Conservation (phyloP, 2,797 vertebrate genomes). For the Microctenopoma steveboyesi region DNA sequence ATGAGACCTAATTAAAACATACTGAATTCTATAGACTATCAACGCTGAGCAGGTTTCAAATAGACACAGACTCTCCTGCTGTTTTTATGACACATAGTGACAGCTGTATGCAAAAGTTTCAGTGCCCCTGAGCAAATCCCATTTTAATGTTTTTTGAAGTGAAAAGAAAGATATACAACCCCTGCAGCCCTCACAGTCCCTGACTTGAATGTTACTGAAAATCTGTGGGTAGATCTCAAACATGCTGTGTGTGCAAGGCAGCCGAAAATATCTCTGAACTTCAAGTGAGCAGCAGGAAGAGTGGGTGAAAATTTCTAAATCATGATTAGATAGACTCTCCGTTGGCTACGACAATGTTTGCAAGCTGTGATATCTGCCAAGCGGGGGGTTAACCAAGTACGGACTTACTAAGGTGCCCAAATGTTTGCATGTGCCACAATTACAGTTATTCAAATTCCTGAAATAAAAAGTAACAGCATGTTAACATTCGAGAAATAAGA, state of each 20-base stretch:
- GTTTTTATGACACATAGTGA: not conserved
- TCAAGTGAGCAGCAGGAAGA: not conserved
- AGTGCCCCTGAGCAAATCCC: not conserved
- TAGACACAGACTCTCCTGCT: not conserved
- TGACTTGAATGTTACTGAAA: not conserved
- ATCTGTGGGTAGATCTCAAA: not conserved
- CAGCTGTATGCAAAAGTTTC: not conserved
- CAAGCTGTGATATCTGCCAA: not conserved
- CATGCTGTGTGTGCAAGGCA: not conserved
- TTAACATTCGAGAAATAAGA: not conserved
- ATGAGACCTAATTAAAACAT: not conserved
- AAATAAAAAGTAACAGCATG: not conserved
- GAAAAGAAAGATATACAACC: not conserved
- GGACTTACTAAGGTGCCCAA: not conserved
- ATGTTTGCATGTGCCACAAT: not conserved
- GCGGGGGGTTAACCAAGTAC: too few species aligned
- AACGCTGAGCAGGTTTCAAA: not conserved
- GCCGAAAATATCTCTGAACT: not conserved
- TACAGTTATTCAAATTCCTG: too few species aligned
- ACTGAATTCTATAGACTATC: not conserved
- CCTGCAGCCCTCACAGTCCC: not conserved
- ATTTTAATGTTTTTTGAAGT: not conserved
- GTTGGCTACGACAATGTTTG: not conserved
- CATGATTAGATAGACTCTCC: not conserved
- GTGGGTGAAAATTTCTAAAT: not conserved